Evolutionary conservation across 2,113 vertebrate genomes (phyloP).

Genomic region (Physeter macrocephalus): DNA sequence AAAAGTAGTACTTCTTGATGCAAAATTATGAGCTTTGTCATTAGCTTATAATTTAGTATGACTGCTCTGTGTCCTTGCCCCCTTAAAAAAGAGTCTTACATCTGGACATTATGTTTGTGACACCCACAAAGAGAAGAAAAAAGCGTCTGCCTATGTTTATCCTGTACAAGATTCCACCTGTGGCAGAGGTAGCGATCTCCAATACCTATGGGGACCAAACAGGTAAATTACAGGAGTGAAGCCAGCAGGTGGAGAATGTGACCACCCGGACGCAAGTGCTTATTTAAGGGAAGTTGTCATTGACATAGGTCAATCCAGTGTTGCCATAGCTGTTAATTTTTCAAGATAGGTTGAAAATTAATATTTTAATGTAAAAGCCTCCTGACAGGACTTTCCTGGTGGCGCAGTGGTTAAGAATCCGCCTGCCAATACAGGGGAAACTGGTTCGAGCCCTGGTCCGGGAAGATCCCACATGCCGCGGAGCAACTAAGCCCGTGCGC

Average conservation of each 20-base stretch:
- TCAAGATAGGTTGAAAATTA: neutral
- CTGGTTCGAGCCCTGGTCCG: rapidly evolving
- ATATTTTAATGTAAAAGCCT: neutral
- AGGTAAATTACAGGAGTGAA: neutral
- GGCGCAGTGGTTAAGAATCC: too few relatives aligned
- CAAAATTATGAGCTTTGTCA: constrained; percentile 28
- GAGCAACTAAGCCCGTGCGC: too few relatives aligned
- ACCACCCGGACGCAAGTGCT: neutral
- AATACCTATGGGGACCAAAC: neutral
- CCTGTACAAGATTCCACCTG: neutral
- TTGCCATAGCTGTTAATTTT: neutral
- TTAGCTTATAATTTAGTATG: constrained; percentile 51
- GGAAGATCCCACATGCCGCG: too few relatives aligned
- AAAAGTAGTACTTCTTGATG: constrained; percentile 38
- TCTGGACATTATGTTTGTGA: constrained; percentile 11
- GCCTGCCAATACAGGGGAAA: too few relatives aligned
- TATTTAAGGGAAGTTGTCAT: neutral
- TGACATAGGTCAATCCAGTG: neutral
- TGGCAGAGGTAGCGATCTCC: neutral
- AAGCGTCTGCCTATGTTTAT: neutral
- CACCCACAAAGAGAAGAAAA: neutral
- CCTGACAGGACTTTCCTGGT: neutral
- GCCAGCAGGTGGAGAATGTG: neutral
- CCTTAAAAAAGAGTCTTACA: neutral
- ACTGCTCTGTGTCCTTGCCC: neutral